Conservation (phyloP, 2,797 vertebrate genomes). For the Tadarida brasiliensis region DNA sequence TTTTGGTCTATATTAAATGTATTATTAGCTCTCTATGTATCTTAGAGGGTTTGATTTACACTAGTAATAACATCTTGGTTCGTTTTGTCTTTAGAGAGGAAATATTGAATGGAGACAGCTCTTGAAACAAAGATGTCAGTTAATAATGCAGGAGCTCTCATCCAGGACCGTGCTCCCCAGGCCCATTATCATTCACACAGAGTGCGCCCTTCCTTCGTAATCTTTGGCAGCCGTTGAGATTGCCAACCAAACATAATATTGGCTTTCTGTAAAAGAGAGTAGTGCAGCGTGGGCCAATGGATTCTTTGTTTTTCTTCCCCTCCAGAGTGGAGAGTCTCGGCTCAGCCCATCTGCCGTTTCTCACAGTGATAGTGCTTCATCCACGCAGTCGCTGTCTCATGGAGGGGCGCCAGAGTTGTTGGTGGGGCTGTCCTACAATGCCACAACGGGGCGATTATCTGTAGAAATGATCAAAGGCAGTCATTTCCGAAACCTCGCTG, state of each 20-base stretch:
- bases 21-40: slow-evolving; percentile 74
- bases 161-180: slow-evolving; percentile 48
- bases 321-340: slow-evolving; percentile 93
- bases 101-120: slow-evolving; percentile 75
- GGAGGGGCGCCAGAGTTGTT: slow-evolving; percentile 96
- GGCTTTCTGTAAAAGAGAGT: slow-evolving; percentile 64
- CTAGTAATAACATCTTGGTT: slow-evolving; percentile 79
- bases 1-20: slow-evolving; percentile 72
- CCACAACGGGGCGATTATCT: slow-evolving; percentile 96
- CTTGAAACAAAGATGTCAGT: slow-evolving; percentile 76
- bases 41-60: slow-evolving; percentile 84
- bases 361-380: slow-evolving; percentile 94
- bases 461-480: slow-evolving; percentile 99
- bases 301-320: slow-evolving; percentile 83
- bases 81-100: slow-evolving; percentile 80
- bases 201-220: slow-evolving; percentile 77
- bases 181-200: slow-evolving; percentile 78
- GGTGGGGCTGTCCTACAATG: slow-evolving; percentile 95
- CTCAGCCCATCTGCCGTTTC: slow-evolving; percentile 93
- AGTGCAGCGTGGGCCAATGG: slow-evolving; percentile 81
- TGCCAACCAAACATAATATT: slow-evolving; percentile 76
- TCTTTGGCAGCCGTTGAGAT: slow-evolving; percentile 79
- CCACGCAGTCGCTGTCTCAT: slow-evolving; percentile 95
- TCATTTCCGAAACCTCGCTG: slow-evolving; percentile 97
- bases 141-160: slow-evolving; percentile 51